Evolutionary conservation across 2,113 vertebrate species (phyloP), one percentile per base, ranked within the genome.

Genomic region (Mastomys natalensis): DNA sequence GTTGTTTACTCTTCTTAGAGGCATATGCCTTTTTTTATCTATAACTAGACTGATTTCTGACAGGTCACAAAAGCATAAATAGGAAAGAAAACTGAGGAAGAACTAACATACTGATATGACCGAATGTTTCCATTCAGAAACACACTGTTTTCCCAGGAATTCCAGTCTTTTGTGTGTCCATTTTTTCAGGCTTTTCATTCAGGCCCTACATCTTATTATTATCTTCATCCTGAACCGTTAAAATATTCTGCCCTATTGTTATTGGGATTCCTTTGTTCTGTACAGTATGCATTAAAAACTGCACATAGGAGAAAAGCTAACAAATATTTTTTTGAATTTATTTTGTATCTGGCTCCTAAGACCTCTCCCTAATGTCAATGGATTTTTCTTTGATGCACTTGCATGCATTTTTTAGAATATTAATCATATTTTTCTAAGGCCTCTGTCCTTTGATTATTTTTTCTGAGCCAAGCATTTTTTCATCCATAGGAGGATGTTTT

Each of bases 1-100:
- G 10, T 74, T 93, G 78, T 84, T 87, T 74, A 21, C 64, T 87
- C 81, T 90, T 85, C 74, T 80, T 51, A 74, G 0, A 45, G 3
- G 8, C 43, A 29, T 91, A 74, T 70, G 51, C 60, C 74, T 48
- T 87, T 85, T 66, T 85, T 10, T 51, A 8, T 48, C 70, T 16
- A 80, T 70, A 68, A 53, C 24, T 80, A 85, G 45, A 92, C 74
- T 93, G 89, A 86, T 55, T 92, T 93, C 55, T 94, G 76, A 92
- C 76, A 95, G 62, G 29, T 96, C 85, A 82, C 93, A 94, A 92
- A 95, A 86, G 53, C 72, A 95, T 22, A 97, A 95, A 91, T 26
- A n/a, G 78, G 40, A 80, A 97, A 95, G 92, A 48, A 90, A 22
- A 87, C 90, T 88, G 53, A 19, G 10, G 34, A 22, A 92, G 4